Conservation (phyloP, 1,140 invertebrate species). For the Papilio xuthus region DNA sequence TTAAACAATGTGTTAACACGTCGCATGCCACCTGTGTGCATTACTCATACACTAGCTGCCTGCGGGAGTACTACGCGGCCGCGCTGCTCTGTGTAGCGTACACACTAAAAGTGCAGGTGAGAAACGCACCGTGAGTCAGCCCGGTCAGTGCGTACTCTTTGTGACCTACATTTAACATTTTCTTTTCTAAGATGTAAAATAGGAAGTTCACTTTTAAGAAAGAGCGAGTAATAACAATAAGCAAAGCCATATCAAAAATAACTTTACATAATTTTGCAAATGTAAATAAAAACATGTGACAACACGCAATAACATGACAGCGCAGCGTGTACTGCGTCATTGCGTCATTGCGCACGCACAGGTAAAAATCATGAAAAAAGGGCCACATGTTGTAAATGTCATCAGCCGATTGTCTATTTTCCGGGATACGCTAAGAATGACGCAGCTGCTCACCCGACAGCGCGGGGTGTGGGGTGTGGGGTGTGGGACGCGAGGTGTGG, state of each 20-base stretch:
- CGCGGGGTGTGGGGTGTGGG: neutral
- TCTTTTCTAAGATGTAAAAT: neutral
- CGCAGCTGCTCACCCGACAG: neutral
- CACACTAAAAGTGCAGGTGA: neutral
- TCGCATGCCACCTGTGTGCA: neutral
- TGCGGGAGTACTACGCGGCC: no score
- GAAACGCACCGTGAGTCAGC: neutral
- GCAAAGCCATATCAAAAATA: no score
- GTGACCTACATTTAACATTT: neutral
- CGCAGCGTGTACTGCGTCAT: no score
- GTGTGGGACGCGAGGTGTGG: conserved; percentile 21
- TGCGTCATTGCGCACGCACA: no score
- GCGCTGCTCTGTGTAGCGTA: neutral
- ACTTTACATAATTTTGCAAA: no score
- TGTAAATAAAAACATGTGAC: no score
- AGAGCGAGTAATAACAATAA: no score
- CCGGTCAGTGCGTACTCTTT: neutral
- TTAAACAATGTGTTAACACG: neutral
- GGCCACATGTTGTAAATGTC: neutral
- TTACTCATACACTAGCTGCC: neutral
- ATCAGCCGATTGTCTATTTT: conserved; percentile 4
- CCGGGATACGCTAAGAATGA: neutral
- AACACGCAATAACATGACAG: no score
- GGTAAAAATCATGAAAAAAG: neutral
- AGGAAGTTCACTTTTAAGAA: neutral